These are phyloP conservation scores for Fulmarus glacialis DNA, from an alignment of 2,113 vertebrate genomes.

Conservation along the genomic window DNA sequence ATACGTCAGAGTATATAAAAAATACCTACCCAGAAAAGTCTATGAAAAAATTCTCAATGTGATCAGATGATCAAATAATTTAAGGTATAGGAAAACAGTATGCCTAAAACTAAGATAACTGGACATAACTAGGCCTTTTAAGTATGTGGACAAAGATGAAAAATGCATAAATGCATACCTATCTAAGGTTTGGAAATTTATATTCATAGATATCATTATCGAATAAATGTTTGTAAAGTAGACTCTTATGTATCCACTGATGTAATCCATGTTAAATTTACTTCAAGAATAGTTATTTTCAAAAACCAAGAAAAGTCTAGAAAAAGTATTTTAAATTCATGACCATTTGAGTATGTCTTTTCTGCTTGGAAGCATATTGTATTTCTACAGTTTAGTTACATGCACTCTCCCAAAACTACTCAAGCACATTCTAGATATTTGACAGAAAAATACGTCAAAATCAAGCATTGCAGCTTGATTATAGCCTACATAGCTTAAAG, in stretches of 20 bases:
- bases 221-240: neutral
- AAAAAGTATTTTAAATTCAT: neutral
- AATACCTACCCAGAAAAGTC: neutral
- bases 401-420: neutral
- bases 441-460: conserved; percentile 8
- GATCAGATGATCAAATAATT: neutral
- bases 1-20: neutral
- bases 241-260: neutral
- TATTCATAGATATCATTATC: neutral
- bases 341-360: neutral
- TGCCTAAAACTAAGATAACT: neutral
- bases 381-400: neutral
- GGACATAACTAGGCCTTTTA: neutral
- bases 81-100: neutral
- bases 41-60: neutral
- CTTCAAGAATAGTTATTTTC: neutral
- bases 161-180: neutral
- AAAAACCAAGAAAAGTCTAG: neutral
- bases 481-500: conserved; percentile 32
- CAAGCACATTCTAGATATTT: conserved; percentile 17
- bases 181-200: neutral
- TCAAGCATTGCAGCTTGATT: conserved; percentile 9
- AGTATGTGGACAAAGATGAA: neutral
- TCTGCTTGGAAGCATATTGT: neutral
- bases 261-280: neutral